Evolutionary conservation across 2,888 invertebrate genomes (phyloP), one percentile per base, ranked within the genome.

Genomic region (Dugesia japonica): DNA sequence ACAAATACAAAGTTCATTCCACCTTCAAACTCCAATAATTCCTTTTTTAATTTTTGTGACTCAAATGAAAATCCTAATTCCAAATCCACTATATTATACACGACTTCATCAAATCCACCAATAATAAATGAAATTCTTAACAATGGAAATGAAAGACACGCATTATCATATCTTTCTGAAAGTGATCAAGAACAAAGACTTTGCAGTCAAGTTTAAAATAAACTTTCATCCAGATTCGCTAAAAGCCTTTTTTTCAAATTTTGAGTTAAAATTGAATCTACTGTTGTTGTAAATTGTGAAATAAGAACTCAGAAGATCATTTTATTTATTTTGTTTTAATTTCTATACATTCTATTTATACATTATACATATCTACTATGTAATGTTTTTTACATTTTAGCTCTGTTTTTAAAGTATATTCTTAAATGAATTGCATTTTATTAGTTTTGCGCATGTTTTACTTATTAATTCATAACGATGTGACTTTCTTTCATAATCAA

Each of bases 111-210:
- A 20, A 20, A n/a, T 20, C 56, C n/a, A 56, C 7, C 56, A 4
- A 56, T 56, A n/a, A 7, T 7, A 56, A 56, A 56, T 56, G 56
- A 56, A n/a, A 4, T 31, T 31, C 56, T 56, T 4, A n/a, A 1
- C 9, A 20, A 4, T 4, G 56, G 56, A 23, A 56, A n/a, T 23
- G 56, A 56, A 7, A 56, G 56, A n/a, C 56, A 56, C 1, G 56
- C 23, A 4, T 56, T 56, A 56, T 56, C 56, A 56, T 56, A 56
- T 56, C 56, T 56, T 13, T 56, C 56, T 4, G 56, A 56, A 56
- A 56, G 56, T 56, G 56, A 56, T n/a, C 56, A 56, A n/a, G 56
- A 56, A 56, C 56, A n/a, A 56, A n/a, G 56, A 7, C 56, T 56
- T 56, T 56, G 56, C 17, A 56, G 56, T 56, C 56, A 56, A 56